Conservation (phyloP, 2,797 vertebrate species). For the Brachyrhaphis roseni region DNA sequence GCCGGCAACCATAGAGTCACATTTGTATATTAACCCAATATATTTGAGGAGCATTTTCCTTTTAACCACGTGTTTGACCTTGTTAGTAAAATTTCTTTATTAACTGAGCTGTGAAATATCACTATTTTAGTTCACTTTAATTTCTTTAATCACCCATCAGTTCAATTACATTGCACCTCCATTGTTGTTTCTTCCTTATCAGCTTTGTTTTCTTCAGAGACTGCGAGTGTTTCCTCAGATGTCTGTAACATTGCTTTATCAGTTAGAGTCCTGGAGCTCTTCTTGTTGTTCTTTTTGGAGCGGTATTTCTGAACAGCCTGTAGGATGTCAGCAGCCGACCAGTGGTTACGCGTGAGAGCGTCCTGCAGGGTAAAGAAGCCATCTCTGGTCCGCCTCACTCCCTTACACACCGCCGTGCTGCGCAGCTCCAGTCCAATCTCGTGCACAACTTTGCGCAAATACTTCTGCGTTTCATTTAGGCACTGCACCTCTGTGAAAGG, state of each 20-base stretch:
- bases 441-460: constrained; percentile 88
- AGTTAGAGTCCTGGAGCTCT: not conserved
- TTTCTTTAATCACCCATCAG: not conserved
- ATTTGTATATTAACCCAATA: not conserved
- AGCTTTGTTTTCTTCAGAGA: constrained; percentile 13
- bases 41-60: not conserved
- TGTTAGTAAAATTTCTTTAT: not conserved
- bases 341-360: constrained; percentile 84
- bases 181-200: not conserved
- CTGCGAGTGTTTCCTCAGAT: not conserved
- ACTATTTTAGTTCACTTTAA: not conserved
- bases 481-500: constrained; percentile 89
- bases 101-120: not conserved
- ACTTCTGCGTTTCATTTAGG: constrained; percentile 91
- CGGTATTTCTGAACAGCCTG: constrained; percentile 74
- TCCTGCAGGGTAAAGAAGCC: constrained; percentile 86
- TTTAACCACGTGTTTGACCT: not conserved
- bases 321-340: constrained; percentile 82
- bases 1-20: not conserved
- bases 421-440: constrained; percentile 94
- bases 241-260: not conserved
- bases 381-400: constrained; percentile 86
- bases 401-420: constrained; percentile 86
- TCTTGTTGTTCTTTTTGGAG: constrained; percentile 38
- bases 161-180: not conserved